Base-by-base conservation (phyloP, 2,797 vertebrate species). In the Parauchenoglanis punctatus region DNA sequence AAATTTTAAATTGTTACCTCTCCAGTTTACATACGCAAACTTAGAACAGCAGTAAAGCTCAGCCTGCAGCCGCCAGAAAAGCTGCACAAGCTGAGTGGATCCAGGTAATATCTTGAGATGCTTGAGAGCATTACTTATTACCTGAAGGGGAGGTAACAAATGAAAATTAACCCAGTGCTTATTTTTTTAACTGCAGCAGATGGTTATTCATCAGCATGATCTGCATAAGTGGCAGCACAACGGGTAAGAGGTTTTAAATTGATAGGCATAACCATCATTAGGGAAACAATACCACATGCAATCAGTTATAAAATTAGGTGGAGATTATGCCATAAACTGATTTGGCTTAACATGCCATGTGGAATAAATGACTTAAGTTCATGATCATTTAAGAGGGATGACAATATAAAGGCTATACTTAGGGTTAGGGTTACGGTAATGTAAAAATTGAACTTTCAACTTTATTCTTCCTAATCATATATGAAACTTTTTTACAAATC, bases 201-300 rank as follows among this genome's bases (percentile, higher is more conserved):
- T 93, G 93, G 93, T 92, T 94, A 94, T 95, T 96, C 95, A 96
- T 95, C 93, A 91, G 89, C 88, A 92, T 89, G 92, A 95, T 95
- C 93, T 92, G 93, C 90, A 92, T 93, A 93, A 96, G 94, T 94
- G 90, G 93, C 90, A 92, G 91, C 90, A 92, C 92, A 88, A 92
- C 84, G 87, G 91, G 92, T 94, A 94, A 94, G 95, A 94, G 94
- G 93, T 93, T 96, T 95, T 94, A 93, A 95, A 95, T 95, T 95
- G 93, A 94, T 94, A 94, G 93, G 92, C 93, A 93, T 94, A 94
- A 95, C 92, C 93, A 91, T 95, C 94, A 95, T 96, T 96, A 95
- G 91, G 85, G 84, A 88, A 92, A 93, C 94, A 91, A 93, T 94
- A 93, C 91, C 92, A 91, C 90, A 90, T 35, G 92, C 94, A 94